Percentiles rank a stretch among this genome's conserved stretches.
Evolutionary conservation across 2,888 invertebrate genomes (phyloP).

Genomic region (Blera fallax): DNA sequence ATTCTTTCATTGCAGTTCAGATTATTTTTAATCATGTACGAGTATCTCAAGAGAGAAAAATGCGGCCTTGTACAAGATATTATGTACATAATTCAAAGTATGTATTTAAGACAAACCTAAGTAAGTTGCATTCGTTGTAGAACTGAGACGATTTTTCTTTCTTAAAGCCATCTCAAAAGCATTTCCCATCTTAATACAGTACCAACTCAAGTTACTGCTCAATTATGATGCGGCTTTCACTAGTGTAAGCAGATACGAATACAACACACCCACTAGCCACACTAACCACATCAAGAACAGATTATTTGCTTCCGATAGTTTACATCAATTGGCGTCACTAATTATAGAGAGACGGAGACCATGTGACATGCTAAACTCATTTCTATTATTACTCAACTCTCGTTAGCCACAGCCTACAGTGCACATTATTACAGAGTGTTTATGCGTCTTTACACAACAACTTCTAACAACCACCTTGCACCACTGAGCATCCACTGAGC

Average conservation of each 20-base stretch:
- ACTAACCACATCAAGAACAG: background rate
- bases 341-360: background rate
- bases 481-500: background rate
- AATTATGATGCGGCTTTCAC: slow-evolving; percentile 3
- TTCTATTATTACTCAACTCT: background rate
- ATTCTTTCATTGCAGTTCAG: no score
- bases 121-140: background rate
- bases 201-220: background rate
- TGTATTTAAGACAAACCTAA: no score
- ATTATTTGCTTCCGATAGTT: slow-evolving; percentile 1
- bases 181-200: background rate
- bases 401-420: background rate
- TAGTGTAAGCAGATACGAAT: background rate
- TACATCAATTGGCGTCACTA: background rate
- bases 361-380: background rate
- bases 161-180: background rate
- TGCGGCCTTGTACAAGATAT: no score
- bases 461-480: background rate
- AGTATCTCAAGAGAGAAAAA: no score
- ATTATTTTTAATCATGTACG: no score
- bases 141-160: background rate
- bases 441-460: background rate
- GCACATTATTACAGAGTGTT: background rate
- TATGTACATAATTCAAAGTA: no score
- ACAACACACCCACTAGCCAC: background rate